Evolutionary conservation across 2,113 vertebrate species (phyloP).

Genomic region (Sus scrofa): DNA sequence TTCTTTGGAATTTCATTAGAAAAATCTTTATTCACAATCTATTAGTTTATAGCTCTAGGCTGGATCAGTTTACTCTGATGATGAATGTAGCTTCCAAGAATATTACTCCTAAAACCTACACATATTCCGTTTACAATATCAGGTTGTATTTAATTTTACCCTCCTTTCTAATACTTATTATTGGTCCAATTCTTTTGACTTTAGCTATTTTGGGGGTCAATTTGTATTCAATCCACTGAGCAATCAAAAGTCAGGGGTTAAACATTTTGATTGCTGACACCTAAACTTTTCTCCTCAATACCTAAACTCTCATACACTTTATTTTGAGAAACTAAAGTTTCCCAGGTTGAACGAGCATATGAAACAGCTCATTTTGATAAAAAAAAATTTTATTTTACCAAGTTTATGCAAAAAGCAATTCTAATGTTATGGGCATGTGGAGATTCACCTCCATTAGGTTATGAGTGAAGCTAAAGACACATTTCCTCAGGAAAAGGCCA

Average conservation of each 20-base stretch:
- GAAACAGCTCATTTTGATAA: conserved; percentile 7
- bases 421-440: background rate
- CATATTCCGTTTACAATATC: background rate
- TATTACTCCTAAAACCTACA: background rate
- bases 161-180: background rate
- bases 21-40: background rate
- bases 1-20: conserved; percentile 75
- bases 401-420: background rate
- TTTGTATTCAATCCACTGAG: background rate
- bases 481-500: background rate
- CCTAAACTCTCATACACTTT: background rate
- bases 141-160: background rate
- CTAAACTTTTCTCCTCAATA: background rate
- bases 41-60: background rate
- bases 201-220: background rate
- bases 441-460: background rate
- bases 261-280: background rate
- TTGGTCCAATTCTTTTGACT: background rate
- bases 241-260: background rate
- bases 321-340: conserved; percentile 38
- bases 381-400: background rate
- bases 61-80: background rate
- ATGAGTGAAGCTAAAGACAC: background rate
- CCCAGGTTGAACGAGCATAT: background rate
- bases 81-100: background rate